Evolutionary conservation across 2,113 vertebrate genomes (phyloP).

Genomic region (Pelvicachromis taeniatus): DNA sequence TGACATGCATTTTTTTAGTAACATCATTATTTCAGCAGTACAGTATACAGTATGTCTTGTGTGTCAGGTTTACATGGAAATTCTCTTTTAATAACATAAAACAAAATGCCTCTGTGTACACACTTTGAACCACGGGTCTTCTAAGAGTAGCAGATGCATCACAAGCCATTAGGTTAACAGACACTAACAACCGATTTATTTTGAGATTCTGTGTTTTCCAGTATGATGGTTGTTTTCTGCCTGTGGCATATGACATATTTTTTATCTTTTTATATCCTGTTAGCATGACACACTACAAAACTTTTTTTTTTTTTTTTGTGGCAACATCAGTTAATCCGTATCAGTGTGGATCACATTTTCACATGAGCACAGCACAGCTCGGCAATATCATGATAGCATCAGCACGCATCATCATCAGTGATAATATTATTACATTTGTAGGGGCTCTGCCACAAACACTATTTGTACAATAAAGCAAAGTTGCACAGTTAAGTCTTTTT

Average conservation of each 20-base stretch:
- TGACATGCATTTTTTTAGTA: background rate
- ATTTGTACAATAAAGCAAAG: background rate
- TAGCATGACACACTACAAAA: background rate
- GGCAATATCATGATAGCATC: background rate
- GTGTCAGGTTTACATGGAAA: background rate
- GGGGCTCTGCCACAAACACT: background rate
- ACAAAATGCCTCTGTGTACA: background rate
- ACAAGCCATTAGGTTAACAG: slow-evolving; percentile 12
- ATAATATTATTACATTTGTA: background rate
- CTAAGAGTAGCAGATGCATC: background rate
- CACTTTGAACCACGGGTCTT: background rate
- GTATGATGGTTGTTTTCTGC: background rate
- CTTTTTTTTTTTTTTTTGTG: background rate
- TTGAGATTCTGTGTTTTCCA: slow-evolving; percentile 4
- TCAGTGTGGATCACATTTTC: background rate
- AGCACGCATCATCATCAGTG: background rate
- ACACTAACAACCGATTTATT: slow-evolving; percentile 19
- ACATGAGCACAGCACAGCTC: background rate
- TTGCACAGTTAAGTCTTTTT: background rate
- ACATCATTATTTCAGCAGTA: background rate
- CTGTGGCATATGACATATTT: background rate
- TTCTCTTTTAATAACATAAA: background rate
- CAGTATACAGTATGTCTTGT: background rate
- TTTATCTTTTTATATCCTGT: slow-evolving; percentile 7
- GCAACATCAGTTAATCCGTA: background rate